phyloP scores from a whole-genome alignment of 2,113 vertebrate species.

The Erythrolamprus reginae region DNA sequence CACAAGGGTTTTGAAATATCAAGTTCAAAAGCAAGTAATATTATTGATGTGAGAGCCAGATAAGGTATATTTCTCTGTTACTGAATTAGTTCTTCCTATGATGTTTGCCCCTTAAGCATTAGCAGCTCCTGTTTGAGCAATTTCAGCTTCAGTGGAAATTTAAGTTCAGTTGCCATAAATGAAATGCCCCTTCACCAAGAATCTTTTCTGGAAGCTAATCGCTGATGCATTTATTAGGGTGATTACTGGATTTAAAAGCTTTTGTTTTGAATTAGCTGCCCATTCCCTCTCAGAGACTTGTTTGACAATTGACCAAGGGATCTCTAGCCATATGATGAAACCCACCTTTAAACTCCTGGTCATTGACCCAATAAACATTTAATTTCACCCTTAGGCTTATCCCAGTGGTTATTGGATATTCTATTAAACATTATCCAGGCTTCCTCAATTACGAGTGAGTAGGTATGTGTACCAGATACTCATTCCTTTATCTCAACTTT shows the following conservation, averaged over 20 bases:
- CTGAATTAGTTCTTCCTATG: background rate
- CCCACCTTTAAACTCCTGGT: background rate
- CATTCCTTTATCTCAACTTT: background rate
- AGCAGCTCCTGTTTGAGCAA: background rate
- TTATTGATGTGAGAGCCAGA: background rate
- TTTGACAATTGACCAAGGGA: background rate
- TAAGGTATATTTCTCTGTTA: background rate
- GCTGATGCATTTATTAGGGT: background rate
- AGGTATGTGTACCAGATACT: background rate
- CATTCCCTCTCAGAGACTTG: background rate
- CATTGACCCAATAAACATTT: background rate
- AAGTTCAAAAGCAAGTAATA: background rate
- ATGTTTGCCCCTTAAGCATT: background rate
- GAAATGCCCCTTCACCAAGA: background rate
- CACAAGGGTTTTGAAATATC: background rate
- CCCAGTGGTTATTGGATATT: background rate
- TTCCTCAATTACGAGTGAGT: background rate
- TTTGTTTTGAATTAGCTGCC: background rate
- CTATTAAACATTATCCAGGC: background rate
- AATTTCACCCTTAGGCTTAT: background rate
- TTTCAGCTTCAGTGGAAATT: background rate
- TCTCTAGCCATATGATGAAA: background rate
- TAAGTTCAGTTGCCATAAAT: background rate
- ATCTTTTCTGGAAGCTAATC: background rate
- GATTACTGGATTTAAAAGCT: background rate